Conservation (phyloP, 2,888 invertebrate species). For the Drosophila nr. fundita region DNA sequence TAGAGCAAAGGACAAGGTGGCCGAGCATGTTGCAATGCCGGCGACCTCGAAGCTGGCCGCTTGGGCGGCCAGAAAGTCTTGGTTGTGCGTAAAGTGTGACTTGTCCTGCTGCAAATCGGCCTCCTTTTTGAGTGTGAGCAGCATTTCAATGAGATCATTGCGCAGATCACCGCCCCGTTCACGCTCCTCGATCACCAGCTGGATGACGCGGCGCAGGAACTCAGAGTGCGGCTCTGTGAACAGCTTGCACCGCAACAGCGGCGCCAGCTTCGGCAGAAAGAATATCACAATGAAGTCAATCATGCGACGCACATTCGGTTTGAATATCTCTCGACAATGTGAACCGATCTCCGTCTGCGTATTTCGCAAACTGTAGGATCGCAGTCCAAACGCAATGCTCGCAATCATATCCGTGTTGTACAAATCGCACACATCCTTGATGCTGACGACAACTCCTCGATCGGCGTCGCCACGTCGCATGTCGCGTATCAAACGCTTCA, state of each 20-base stretch:
- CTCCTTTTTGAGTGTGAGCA: constrained; percentile 85
- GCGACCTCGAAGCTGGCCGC: constrained; percentile 84
- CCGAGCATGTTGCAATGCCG: constrained; percentile 83
- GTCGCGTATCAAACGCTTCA: constrained; percentile 75
- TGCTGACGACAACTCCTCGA: constrained; percentile 67
- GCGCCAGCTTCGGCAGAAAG: constrained; percentile 84
- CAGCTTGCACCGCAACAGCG: constrained; percentile 79
- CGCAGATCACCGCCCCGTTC: constrained; percentile 83
- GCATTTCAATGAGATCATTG: constrained; percentile 86
- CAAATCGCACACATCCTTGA: constrained; percentile 83
- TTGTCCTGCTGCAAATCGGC: constrained; percentile 76
- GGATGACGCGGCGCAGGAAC: constrained; percentile 85
- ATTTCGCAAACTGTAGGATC: constrained; percentile 84
- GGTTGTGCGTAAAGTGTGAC: constrained; percentile 77
- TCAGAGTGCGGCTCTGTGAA: constrained; percentile 73
- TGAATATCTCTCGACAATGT: constrained; percentile 84
- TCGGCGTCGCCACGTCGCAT: constrained; percentile 62
- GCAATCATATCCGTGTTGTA: constrained; percentile 85
- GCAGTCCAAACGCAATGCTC: constrained; percentile 85
- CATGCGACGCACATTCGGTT: constrained; percentile 76
- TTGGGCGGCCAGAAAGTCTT: constrained; percentile 83
- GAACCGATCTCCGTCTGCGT: constrained; percentile 84
- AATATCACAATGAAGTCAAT: constrained; percentile 84
- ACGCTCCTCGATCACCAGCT: constrained; percentile 84
- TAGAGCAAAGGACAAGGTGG: constrained; percentile 85